These are phyloP conservation scores for Delia radicum DNA, from an alignment of 1,140 invertebrate genomes.

Conservation along the genomic window DNA sequence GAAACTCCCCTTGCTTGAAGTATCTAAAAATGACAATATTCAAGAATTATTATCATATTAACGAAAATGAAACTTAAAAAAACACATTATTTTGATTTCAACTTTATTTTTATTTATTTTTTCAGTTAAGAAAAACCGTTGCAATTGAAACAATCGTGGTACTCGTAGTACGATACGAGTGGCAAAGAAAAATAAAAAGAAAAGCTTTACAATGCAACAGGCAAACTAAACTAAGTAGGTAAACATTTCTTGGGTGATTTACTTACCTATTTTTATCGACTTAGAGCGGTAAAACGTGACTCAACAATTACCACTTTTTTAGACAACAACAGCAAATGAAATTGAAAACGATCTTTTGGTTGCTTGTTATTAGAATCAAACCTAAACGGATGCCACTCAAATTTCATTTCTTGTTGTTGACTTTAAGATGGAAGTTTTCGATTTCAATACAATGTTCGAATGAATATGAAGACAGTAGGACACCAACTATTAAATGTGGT, in stretches of 20 bases:
- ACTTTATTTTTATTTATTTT: background rate
- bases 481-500: too few species aligned
- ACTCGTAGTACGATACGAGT: background rate
- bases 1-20: too few species aligned
- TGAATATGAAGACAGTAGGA: too few species aligned
- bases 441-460: constrained; percentile 3
- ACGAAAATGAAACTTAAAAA: background rate
- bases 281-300: constrained; percentile 3
- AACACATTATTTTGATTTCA: background rate
- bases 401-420: background rate
- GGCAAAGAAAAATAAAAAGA: background rate
- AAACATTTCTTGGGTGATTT: background rate
- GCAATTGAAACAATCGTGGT: background rate
- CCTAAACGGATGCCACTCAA: constrained; percentile 1
- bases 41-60: background rate
- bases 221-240: background rate
- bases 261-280: background rate
- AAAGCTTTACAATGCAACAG: background rate
- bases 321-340: background rate
- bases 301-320: background rate
- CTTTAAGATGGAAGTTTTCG: background rate
- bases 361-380: background rate
- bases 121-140: too few species aligned
- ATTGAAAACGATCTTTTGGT: background rate
- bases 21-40: background rate